Evolutionary conservation across 2,113 vertebrate genomes (phyloP), one percentile per base, ranked within the genome.

Genomic region (Telmatochromis sp.): DNA sequence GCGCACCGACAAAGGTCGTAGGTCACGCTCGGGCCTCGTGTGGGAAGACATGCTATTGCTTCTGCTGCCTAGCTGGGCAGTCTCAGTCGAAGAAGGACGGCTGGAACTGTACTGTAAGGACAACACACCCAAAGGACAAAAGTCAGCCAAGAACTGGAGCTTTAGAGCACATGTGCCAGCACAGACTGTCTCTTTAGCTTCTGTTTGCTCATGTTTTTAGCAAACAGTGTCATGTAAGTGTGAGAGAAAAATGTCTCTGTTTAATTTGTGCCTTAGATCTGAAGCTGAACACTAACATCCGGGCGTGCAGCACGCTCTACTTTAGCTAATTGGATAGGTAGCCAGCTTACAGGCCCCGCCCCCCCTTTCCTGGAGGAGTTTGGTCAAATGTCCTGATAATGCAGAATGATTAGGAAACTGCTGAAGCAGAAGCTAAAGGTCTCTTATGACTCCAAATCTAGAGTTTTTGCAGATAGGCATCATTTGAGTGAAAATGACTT

Each of bases 31-130:
- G 0, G 93, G 91, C 60, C 91, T 97, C 79, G 92, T 93, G 91
- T 94, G 96, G 57, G 97, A 96, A 1, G 95, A 97, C 9, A 96
- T 90, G 81, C 94, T 87, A 87, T 97, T 98, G 92, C 81, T 95
- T 63, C 95, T 90, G 1, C 96, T 96, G 9, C 96, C 96, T 57
- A 95, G 92, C 7, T 86, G 92, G n/a, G 92, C 78, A 0, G 93
- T 95, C 82, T 96, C 96, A 2, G 58, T 88, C 0, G 97, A 97
- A 68, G 95, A 92, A 14, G 96, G 96, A 60, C 95, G 95, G 88
- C 96, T 97, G 73, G 96, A 95, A 83, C 79, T 94, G 93, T 95
- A 95, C 98, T 98, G 96, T 7, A 86, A 19, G 6, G 13, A 80
- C 15, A 88, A 82, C 23, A 73, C 23, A 90, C 9, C 12, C 37